Base-by-base conservation (phyloP, 2,888 invertebrate species). In the Cylloceria caligata region DNA sequence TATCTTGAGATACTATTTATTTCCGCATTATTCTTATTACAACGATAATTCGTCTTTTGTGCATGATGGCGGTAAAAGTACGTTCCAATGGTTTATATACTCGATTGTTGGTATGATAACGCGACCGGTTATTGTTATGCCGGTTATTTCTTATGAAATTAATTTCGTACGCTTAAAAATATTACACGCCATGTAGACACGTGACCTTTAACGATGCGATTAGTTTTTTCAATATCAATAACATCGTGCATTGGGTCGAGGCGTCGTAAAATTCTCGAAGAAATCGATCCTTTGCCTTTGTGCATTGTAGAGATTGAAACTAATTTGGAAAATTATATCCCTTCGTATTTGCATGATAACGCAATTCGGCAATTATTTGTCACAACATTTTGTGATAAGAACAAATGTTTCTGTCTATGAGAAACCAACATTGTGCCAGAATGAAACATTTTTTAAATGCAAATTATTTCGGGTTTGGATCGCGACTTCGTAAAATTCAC, bases 231-330 rank as follows among this genome's bases (percentile, higher is more conserved):
- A 52, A 52, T 11, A 3, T 27, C 13, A 13, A 13, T 49, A 49
- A 19, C n/a, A 9, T 2, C 9, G 9, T 1, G 47, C 52, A 9
- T 3, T 24, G 52, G 24, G 24, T 24, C 13, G 9, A 6, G 21
- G 7, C 42, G 4, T 6, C 24, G 34, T 36, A 19, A 64, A 7
- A 39, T 64, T 36, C 4, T 42, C 11, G 19, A 36, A 19, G 47
- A n/a, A 13, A 39, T 11, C 39, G 39, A 2, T 9, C 3, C n/a
- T 21, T n/a, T n/a, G n/a, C 52, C 52, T 21, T 52, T 52, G 52
- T 52, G 52, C 52, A 52, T 52, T 24, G 2, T 52, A 24, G 52
- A 21, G 21, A 52, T 52, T 24, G 4, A 52, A 52, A 24, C 21
- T 3, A 24, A 21, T 52, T 52, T 13, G 11, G 52, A 52, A 52